phyloP scores from a whole-genome alignment of 2,888 invertebrate species.

The Drosophila imparisetae region DNA sequence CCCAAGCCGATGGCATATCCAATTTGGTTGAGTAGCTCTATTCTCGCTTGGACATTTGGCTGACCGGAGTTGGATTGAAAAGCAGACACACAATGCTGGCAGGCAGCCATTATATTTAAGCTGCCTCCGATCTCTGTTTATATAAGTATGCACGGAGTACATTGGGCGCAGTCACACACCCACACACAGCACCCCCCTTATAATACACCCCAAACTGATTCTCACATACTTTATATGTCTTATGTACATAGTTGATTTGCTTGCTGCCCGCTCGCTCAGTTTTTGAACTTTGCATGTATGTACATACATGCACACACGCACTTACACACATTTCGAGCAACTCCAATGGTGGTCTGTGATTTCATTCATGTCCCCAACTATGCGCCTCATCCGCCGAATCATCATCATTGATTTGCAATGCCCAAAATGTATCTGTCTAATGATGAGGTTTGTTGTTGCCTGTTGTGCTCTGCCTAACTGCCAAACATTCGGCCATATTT shows the following conservation, averaged over 20 bases:
- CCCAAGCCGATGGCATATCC: conserved; percentile 61
- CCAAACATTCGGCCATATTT: conserved; percentile 66
- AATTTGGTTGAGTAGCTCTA: conserved; percentile 75
- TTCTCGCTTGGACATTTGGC: conserved; percentile 59
- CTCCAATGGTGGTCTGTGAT: conserved; percentile 65
- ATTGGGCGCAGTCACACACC: conserved; percentile 14
- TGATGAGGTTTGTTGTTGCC: conserved; percentile 69
- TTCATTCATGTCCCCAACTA: conserved; percentile 66
- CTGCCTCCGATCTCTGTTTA: conserved; percentile 61
- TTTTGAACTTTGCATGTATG: conserved; percentile 42
- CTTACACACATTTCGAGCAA: conserved; percentile 26
- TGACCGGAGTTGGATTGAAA: conserved; percentile 69
- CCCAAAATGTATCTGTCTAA: conserved; percentile 70
- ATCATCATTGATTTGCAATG: conserved; percentile 74
- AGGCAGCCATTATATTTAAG: conserved; percentile 77
- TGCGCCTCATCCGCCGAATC: conserved; percentile 42
- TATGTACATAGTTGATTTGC: conserved; percentile 81
- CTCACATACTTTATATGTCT: conserved; percentile 70
- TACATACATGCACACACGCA: conserved; percentile 7
- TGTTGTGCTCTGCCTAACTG: conserved; percentile 74
- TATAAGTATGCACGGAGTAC: conserved; percentile 19
- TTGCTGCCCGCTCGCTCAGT: conserved; percentile 57
- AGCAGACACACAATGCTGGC: conserved; percentile 74
- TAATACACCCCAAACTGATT: conserved; percentile 22
- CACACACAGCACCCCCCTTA: background rate